Conservation (phyloP, 2,797 vertebrate genomes). For the Hippopotamyrus pictus region DNA sequence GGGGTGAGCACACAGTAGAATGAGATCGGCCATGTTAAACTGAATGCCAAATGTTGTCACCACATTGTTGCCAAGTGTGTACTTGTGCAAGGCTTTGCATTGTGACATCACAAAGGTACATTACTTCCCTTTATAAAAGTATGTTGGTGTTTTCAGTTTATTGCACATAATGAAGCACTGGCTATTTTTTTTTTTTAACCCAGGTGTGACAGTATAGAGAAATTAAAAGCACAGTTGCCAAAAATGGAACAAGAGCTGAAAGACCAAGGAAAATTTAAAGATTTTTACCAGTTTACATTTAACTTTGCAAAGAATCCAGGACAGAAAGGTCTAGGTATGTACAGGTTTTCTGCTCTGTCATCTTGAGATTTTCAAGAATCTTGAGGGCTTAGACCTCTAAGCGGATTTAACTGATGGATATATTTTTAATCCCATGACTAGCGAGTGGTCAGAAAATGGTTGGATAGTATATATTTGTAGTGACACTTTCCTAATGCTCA, state of each 20-base stretch:
- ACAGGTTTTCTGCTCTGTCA: slow-evolving; percentile 31
- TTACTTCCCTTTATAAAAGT: background rate
- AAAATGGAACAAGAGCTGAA: slow-evolving; percentile 91
- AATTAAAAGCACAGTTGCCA: slow-evolving; percentile 81
- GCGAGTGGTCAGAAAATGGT: background rate
- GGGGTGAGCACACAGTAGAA: slow-evolving; percentile 58
- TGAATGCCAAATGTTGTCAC: background rate
- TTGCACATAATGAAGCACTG: background rate
- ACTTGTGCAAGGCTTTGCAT: background rate
- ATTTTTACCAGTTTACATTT: slow-evolving; percentile 98
- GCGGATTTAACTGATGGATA: background rate
- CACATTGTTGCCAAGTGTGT: background rate
- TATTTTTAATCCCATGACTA: background rate
- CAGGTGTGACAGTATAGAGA: slow-evolving; percentile 91
- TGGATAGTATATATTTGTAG: background rate
- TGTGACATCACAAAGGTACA: background rate
- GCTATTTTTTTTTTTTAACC: background rate
- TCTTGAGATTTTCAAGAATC: slow-evolving; percentile 12
- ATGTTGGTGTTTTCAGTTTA: background rate
- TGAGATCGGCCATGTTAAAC: background rate
- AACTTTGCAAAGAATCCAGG: slow-evolving; percentile 96
- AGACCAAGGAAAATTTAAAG: slow-evolving; percentile 86
- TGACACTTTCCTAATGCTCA: background rate
- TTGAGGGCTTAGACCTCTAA: background rate
- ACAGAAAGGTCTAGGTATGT: slow-evolving; percentile 88